A percentile compares a stretch with the other conserved stretches of the same genome.
phyloP scores from a whole-genome alignment of 2,797 vertebrate species.

The Alauda arvensis region DNA sequence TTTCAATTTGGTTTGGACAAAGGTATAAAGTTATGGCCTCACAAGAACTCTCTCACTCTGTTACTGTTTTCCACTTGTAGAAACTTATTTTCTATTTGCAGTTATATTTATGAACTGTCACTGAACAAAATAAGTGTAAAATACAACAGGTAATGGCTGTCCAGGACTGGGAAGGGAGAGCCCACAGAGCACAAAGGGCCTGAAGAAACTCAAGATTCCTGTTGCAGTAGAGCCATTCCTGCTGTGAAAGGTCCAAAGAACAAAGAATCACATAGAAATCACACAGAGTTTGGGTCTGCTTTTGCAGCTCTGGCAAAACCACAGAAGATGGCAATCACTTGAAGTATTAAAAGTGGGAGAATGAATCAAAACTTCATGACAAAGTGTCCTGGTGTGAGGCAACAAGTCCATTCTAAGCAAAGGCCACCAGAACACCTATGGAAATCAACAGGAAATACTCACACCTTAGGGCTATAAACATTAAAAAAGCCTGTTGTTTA shows the following conservation, averaged over 20 bases:
- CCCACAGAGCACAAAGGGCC: not conserved
- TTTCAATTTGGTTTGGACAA: not conserved
- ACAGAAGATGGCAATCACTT: not conserved
- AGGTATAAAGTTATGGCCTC: not conserved
- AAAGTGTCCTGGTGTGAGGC: not conserved
- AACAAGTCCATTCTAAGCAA: not conserved
- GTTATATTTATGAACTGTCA: constrained; percentile 3
- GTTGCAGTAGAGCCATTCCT: not conserved
- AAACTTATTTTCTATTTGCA: not conserved
- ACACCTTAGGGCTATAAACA: not conserved
- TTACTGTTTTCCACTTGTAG: not conserved
- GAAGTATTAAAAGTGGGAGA: not conserved
- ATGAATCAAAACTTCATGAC: not conserved
- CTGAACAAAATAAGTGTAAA: not conserved
- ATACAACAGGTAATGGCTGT: not conserved
- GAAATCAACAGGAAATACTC: not conserved
- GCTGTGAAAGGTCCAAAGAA: not conserved
- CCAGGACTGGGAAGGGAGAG: not conserved
- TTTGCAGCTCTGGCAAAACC: not conserved
- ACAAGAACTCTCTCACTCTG: not conserved
- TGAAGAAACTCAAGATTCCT: not conserved
- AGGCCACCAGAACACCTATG: not conserved
- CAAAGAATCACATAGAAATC: not conserved
- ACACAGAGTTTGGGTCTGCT: not conserved
- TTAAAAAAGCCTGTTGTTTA: not conserved